A percentile compares a stretch with the other conserved stretches of the same genome.
Conservation (phyloP, 37 sponge, comb jelly and placozoan genomes). For the Bolinopsis microptera region DNA sequence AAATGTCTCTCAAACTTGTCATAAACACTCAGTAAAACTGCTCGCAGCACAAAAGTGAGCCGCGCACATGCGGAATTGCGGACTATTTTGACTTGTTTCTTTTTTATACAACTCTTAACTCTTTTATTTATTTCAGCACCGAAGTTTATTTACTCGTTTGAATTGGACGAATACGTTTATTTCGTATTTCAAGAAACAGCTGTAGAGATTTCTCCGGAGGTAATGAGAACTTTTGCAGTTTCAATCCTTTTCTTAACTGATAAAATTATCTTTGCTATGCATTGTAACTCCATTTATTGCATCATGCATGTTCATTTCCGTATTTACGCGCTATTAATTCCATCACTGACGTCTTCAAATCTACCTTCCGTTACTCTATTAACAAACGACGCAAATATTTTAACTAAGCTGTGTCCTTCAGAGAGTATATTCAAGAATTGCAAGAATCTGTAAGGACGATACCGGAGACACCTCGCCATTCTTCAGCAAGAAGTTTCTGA, state of each 20-base stretch:
- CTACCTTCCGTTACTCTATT: no score
- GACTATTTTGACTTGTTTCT: neutral
- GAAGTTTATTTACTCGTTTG: conserved; percentile 53
- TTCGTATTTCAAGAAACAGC: conserved; percentile 60
- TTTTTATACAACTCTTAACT: neutral
- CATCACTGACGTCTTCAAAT: no score
- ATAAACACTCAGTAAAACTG: neutral
- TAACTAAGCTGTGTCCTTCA: no score
- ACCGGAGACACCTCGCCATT: conserved; percentile 46
- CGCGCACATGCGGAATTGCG: neutral
- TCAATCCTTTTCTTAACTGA: no score
- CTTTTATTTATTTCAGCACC: conserved; percentile 46
- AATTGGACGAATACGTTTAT: conserved; percentile 33
- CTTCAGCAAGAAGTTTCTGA: conserved; percentile 38
- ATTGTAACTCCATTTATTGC: no score
- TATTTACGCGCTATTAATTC: no score
- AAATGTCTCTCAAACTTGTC: neutral
- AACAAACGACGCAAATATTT: no score
- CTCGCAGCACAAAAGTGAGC: neutral
- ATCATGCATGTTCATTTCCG: no score
- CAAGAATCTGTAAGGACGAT: conserved; percentile 36
- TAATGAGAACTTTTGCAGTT: conserved; percentile 24
- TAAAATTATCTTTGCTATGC: no score
- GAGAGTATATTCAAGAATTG: conserved; percentile 47
- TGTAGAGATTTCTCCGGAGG: conserved; percentile 57